These are phyloP conservation scores for Marronus borbonicus DNA, from an alignment of 2,888 invertebrate species.

Conservation along the genomic window DNA sequence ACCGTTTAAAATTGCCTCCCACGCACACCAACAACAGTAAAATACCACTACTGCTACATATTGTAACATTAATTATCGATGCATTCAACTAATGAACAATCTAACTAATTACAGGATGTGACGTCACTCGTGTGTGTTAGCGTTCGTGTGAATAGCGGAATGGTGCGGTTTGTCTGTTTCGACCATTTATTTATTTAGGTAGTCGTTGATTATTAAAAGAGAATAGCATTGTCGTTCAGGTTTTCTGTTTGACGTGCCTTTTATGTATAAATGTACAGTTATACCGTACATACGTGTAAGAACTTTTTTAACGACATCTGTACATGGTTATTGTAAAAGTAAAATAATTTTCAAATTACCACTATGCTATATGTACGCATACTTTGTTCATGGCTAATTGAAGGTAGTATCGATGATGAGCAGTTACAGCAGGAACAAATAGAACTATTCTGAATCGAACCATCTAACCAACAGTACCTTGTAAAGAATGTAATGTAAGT, in stretches of 20 bases:
- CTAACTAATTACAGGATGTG: slow-evolving; percentile 67
- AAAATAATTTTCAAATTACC: too few species aligned
- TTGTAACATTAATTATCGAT: slow-evolving; percentile 65
- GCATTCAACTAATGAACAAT: slow-evolving; percentile 68
- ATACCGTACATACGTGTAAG: neutral
- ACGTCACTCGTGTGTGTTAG: slow-evolving; percentile 61
- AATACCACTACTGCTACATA: slow-evolving; percentile 28
- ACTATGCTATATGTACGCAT: too few species aligned
- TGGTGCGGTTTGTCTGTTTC: slow-evolving; percentile 57
- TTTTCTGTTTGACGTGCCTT: slow-evolving; percentile 18
- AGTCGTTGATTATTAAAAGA: slow-evolving; percentile 42
- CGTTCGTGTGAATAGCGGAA: slow-evolving; percentile 62
- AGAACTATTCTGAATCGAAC: too few species aligned
- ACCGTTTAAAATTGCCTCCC: slow-evolving; percentile 55
- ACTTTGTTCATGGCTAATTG: too few species aligned
- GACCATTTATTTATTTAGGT: slow-evolving; percentile 45
- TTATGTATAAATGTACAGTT: neutral
- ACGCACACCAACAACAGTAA: slow-evolving; percentile 14
- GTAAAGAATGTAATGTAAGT: too few species aligned
- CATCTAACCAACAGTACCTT: too few species aligned
- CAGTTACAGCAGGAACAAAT: too few species aligned
- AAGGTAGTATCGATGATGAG: too few species aligned
- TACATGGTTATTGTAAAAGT: too few species aligned
- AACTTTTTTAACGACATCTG: too few species aligned
- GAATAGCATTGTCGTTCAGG: slow-evolving; percentile 33